Conservation (phyloP, 2,797 vertebrate genomes). For the Jordanella pulchra region DNA sequence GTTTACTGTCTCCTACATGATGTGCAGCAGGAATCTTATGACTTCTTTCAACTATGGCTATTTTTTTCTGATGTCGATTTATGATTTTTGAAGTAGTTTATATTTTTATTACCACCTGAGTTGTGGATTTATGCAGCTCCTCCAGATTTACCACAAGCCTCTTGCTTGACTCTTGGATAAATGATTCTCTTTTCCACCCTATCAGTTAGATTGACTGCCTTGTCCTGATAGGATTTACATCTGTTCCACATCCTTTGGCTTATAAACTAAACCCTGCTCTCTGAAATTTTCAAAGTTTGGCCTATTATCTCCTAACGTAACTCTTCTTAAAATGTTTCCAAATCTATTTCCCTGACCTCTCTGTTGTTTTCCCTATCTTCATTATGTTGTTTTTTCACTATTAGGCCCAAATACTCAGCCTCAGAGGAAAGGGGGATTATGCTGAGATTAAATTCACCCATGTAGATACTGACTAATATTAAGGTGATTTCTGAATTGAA, state of each 20-base stretch:
- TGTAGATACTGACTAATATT: too few species aligned
- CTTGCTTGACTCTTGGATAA: not conserved
- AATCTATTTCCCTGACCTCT: too few species aligned
- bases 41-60: not conserved
- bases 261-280: not conserved
- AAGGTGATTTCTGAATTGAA: not conserved
- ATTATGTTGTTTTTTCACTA: not conserved
- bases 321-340: too few species aligned
- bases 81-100: not conserved
- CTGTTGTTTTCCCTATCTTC: too few species aligned
- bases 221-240: not conserved
- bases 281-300: not conserved
- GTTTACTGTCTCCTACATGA: not conserved
- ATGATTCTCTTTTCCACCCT: not conserved
- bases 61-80: too few species aligned
- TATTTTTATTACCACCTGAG: not conserved
- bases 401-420: not conserved
- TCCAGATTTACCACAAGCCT: not conserved
- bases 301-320: not conserved
- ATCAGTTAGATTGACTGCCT: not conserved
- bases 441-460: too few species aligned
- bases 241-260: not conserved
- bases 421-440: not conserved
- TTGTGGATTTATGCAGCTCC: not conserved
- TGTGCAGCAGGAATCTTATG: not conserved